These are phyloP conservation scores for Cydia fagiglandana DNA, from an alignment of 1,140 invertebrate genomes.

Conservation along the genomic window DNA sequence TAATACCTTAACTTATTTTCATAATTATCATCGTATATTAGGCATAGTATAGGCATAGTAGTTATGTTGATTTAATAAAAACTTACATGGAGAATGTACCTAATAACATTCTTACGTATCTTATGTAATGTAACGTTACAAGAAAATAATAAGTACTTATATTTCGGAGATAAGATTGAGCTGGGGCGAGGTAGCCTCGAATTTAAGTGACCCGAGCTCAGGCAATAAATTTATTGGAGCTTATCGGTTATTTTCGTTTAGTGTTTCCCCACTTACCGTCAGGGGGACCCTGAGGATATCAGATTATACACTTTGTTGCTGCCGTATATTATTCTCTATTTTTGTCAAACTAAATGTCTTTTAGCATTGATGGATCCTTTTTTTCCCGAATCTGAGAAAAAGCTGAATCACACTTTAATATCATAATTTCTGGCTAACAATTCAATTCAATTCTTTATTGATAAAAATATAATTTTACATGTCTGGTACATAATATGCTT, in stretches of 20 bases:
- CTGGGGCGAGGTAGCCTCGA: background rate
- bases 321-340: background rate
- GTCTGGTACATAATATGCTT: too few species aligned
- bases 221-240: constrained; percentile 25
- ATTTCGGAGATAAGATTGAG: constrained; percentile 16
- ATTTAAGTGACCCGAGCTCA: constrained; percentile 25
- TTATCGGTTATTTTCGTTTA: constrained; percentile 29
- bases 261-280: constrained; percentile 20
- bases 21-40: too few species aligned
- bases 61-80: background rate
- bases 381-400: too few species aligned
- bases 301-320: constrained; percentile 14
- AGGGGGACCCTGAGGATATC: constrained; percentile 4
- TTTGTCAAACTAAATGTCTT: background rate
- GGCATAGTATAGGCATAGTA: too few species aligned
- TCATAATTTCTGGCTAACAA: too few species aligned
- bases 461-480: too few species aligned
- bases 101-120: constrained; percentile 25
- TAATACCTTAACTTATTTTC: too few species aligned
- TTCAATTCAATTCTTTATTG: too few species aligned
- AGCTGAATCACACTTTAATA: too few species aligned
- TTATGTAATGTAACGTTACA: constrained; percentile 9
- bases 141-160: constrained; percentile 9
- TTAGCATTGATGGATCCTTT: background rate
- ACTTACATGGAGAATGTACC: constrained; percentile 5